Conservation (phyloP, 2,797 vertebrate species). For the Periparus ater region DNA sequence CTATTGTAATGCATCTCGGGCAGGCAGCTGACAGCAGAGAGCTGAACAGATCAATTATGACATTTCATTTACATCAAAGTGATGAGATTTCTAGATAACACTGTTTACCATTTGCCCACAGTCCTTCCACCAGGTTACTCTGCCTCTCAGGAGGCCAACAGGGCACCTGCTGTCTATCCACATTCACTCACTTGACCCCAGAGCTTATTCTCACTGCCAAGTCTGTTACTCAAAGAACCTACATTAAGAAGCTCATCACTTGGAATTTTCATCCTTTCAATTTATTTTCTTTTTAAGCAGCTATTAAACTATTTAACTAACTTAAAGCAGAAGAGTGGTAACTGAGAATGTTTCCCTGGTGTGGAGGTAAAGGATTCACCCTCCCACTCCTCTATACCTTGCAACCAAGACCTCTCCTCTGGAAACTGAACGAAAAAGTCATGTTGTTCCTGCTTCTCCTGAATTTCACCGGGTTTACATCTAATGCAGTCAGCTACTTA, state of each 20-base stretch:
- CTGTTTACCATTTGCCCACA: not conserved
- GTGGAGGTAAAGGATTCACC: not conserved
- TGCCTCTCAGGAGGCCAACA: not conserved
- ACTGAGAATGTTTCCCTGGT: not conserved
- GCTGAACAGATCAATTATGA: constrained; percentile 18
- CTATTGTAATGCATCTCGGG: constrained; percentile 4
- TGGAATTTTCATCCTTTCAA: not conserved
- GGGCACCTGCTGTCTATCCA: not conserved
- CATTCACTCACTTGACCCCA: not conserved
- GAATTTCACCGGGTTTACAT: not conserved
- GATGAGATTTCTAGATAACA: constrained; percentile 44
- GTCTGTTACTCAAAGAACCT: not conserved
- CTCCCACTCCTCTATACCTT: not conserved
- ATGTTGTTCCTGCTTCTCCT: not conserved
- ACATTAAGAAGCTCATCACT: not conserved
- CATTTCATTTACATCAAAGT: constrained; percentile 59
- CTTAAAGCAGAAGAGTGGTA: not conserved
- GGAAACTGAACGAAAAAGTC: not conserved
- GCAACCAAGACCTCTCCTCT: not conserved
- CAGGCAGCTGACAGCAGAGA: constrained; percentile 52
- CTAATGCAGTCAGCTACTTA: not conserved
- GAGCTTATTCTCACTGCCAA: not conserved
- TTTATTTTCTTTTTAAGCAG: not conserved
- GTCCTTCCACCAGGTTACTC: constrained; percentile 21
- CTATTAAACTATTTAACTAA: not conserved